Evolutionary conservation across 2,888 invertebrate genomes (phyloP).

Genomic region (Polietes domitor): DNA sequence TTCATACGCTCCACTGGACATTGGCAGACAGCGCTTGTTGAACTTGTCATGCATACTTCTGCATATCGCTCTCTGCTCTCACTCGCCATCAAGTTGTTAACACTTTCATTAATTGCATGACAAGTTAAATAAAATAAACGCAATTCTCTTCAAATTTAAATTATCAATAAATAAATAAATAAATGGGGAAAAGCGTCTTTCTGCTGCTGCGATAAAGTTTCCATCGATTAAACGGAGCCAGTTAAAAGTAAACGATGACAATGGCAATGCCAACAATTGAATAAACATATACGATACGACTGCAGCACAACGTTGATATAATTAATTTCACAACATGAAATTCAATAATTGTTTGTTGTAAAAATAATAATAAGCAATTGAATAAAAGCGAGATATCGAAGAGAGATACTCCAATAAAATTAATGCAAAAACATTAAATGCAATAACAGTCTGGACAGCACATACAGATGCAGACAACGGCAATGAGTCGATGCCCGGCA

Average conservation of each 20-base stretch:
- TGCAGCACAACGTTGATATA: conserved; percentile 42
- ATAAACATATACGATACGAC: conserved; percentile 43
- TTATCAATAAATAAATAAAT: neutral
- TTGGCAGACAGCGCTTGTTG: neutral
- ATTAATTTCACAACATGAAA: conserved; percentile 65
- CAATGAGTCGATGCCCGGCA: neutral
- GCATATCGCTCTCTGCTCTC: neutral
- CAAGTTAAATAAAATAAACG: conserved; percentile 1
- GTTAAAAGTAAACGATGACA: conserved; percentile 36
- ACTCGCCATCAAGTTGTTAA: neutral
- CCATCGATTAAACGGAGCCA: conserved; percentile 49
- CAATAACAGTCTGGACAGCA: conserved; percentile 44
- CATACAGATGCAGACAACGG: neutral
- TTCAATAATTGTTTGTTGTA: conserved; percentile 59
- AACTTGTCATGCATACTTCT: conserved; percentile 10
- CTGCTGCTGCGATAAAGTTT: conserved; percentile 30
- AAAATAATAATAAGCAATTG: conserved; percentile 74
- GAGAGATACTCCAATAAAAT: conserved; percentile 46
- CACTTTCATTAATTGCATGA: conserved; percentile 27
- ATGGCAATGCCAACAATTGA: conserved; percentile 42
- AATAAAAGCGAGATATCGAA: conserved; percentile 36
- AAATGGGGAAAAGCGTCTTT: conserved; percentile 3
- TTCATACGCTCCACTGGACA: conserved; percentile 15
- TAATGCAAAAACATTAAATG: conserved; percentile 59
- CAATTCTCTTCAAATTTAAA: neutral